A percentile compares a stretch with the other conserved stretches of the same genome.
phyloP scores from a whole-genome alignment of 2,888 invertebrate genomes.

The Stenodema calcarata region DNA sequence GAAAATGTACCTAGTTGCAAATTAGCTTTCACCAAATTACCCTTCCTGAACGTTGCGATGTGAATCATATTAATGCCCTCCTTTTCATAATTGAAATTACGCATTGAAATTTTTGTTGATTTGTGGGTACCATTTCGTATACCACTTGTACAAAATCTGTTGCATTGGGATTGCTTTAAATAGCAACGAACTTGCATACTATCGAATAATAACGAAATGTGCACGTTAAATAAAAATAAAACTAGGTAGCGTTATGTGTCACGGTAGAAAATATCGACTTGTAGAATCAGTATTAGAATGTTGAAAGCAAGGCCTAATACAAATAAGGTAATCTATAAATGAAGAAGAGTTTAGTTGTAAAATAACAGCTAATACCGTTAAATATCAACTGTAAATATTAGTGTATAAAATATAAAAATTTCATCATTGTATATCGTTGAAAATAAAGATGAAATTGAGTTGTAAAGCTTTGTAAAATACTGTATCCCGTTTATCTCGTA shows the following conservation, averaged over 20 bases:
- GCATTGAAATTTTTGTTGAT: neutral
- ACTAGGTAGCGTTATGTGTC: neutral
- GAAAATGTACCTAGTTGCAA: no score
- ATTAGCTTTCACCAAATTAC: no score
- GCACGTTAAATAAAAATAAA: neutral
- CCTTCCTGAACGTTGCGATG: no score
- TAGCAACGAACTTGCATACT: neutral
- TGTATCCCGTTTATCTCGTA: neutral
- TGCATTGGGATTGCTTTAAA: neutral
- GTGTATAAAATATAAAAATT: neutral
- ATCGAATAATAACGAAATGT: neutral
- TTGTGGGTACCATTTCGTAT: neutral
- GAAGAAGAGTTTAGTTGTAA: neutral
- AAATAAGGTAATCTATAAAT: neutral
- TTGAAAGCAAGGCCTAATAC: slow-evolving; percentile 31
- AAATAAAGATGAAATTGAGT: neutral
- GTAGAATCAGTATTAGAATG: slow-evolving; percentile 27
- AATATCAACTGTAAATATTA: neutral
- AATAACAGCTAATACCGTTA: neutral
- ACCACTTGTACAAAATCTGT: neutral
- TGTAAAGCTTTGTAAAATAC: slow-evolving; percentile 20
- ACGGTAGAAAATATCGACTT: neutral
- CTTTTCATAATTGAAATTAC: no score
- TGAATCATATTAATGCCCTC: no score
- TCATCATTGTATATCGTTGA: neutral